Evolutionary conservation across 2,888 invertebrate genomes (phyloP).

Genomic region (Prosopocoilus inquinatus): DNA sequence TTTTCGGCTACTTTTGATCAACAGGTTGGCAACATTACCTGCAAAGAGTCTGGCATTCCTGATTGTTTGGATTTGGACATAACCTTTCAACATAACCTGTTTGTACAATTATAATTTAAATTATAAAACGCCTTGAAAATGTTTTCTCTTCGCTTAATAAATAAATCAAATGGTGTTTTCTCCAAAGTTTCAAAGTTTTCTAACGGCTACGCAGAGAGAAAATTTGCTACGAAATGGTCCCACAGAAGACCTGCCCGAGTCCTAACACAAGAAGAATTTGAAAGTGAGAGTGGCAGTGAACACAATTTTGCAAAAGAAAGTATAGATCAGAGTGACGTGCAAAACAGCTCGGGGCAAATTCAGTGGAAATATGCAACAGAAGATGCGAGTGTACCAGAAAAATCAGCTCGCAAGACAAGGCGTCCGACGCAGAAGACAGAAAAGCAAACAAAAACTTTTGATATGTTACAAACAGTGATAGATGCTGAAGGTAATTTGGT

Average conservation of each 20-base stretch:
- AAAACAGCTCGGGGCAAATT: background rate
- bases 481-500: conserved; percentile 57
- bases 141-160: too few species aligned
- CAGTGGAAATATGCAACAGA: conserved; percentile 1
- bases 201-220: background rate
- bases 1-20: too few species aligned
- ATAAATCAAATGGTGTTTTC: too few species aligned
- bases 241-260: conserved; percentile 12
- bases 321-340: background rate
- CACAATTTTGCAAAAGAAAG: background rate
- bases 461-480: conserved; percentile 52
- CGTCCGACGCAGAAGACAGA: conserved; percentile 33
- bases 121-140: too few species aligned
- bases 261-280: conserved; percentile 9
- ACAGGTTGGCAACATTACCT: too few species aligned
- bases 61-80: too few species aligned
- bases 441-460: conserved; percentile 46
- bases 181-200: too few species aligned
- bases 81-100: too few species aligned
- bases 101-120: too few species aligned
- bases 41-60: too few species aligned
- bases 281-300: background rate
- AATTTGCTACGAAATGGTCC: conserved; percentile 11
- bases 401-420: background rate
- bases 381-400: background rate